phyloP scores from a whole-genome alignment of 2,113 vertebrate species.

The Megalops atlanticus region DNA sequence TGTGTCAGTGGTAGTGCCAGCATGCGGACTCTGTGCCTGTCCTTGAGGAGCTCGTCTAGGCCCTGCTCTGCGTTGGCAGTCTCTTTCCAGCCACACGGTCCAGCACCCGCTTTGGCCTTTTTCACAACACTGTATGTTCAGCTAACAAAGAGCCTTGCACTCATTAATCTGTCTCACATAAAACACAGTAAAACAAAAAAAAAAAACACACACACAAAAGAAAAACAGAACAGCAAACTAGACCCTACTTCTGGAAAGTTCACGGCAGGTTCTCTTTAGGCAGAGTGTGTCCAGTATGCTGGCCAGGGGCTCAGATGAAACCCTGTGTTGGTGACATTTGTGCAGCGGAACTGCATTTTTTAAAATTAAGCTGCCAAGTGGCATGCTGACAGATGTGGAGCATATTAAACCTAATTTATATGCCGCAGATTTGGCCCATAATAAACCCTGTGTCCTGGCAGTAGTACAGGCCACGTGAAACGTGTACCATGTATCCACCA shows the following conservation, averaged over 20 bases:
- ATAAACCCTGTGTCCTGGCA: slow-evolving; percentile 55
- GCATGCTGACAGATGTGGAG: slow-evolving; percentile 60
- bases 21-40: not conserved
- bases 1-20: not conserved
- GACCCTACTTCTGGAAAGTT: too few relatives aligned
- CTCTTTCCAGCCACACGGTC: not conserved
- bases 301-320: not conserved
- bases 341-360: slow-evolving; percentile 32
- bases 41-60: not conserved
- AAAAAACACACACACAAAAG: too few relatives aligned
- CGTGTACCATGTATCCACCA: not conserved
- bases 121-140: not conserved
- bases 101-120: too few relatives aligned
- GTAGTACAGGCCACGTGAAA: not conserved
- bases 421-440: slow-evolving; percentile 67
- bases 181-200: too few relatives aligned
- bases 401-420: slow-evolving; percentile 75
- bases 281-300: not conserved
- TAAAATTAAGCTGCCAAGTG: slow-evolving; percentile 60
- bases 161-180: not conserved
- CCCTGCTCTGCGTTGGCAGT: not conserved
- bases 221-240: not conserved
- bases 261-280: not conserved
- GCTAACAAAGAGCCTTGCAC: not conserved
- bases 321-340: not conserved